phyloP scores from a whole-genome alignment of 2,797 vertebrate species.

The Podargus strigoides region DNA sequence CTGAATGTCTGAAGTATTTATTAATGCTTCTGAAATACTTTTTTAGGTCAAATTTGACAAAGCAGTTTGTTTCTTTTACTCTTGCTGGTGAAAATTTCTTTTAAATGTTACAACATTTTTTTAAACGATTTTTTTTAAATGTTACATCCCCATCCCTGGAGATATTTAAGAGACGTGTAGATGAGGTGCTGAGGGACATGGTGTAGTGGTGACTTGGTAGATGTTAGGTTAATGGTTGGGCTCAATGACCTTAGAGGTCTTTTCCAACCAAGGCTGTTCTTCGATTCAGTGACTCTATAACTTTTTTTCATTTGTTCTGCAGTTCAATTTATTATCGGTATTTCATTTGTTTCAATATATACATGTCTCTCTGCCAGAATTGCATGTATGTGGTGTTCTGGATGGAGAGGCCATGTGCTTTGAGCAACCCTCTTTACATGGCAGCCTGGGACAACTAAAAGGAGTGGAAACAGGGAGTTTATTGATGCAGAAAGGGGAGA shows the following conservation, averaged over 20 bases:
- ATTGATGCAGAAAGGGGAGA: background rate
- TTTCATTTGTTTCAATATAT: background rate
- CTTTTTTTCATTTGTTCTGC: background rate
- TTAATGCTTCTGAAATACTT: background rate
- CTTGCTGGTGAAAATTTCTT: background rate
- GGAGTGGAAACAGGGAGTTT: accelerated
- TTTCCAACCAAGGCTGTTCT: too few species aligned
- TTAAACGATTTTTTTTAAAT: too few species aligned
- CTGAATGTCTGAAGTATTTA: background rate
- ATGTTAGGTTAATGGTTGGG: too few species aligned
- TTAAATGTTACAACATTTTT: background rate
- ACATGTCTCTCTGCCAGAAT: background rate
- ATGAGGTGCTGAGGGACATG: too few species aligned
- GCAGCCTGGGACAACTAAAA: background rate
- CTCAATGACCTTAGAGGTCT: too few species aligned
- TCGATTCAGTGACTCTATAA: background rate
- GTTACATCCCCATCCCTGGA: too few species aligned
- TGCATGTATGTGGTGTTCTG: accelerated
- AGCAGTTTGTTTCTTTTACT: background rate
- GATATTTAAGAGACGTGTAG: too few species aligned
- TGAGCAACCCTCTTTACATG: background rate
- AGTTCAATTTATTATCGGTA: background rate
- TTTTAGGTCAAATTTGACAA: background rate
- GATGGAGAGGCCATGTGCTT: background rate
- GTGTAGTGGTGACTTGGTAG: too few species aligned